Evolutionary conservation across 35 echinoderm and acorn worm genomes (phyloP).

Genomic region (Holothuria glaberrima): DNA sequence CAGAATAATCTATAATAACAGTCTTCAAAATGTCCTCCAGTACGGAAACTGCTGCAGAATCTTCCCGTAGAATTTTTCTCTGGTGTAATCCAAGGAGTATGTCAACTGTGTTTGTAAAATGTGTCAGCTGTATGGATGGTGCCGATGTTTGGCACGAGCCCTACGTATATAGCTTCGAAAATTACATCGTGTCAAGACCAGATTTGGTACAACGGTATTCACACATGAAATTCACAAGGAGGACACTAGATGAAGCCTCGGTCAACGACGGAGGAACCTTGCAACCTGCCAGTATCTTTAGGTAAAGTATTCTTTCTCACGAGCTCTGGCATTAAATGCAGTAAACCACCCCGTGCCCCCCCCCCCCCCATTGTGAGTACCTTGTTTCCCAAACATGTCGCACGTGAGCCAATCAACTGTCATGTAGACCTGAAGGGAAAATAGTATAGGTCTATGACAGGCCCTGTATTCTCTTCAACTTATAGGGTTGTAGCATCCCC

Average conservation of each 20-base stretch:
- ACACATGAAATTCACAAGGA: neutral
- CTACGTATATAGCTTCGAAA: neutral
- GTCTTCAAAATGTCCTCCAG: too few species aligned
- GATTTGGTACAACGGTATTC: neutral
- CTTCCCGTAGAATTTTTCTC: constrained; percentile 5
- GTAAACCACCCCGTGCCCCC: too few species aligned
- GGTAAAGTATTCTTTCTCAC: neutral
- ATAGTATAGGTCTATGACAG: too few species aligned
- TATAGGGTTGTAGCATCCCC: too few species aligned
- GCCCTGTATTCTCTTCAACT: too few species aligned
- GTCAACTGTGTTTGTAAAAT: constrained; percentile 57
- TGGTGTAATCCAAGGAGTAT: constrained; percentile 33
- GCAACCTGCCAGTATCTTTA: neutral
- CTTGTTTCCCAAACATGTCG: too few species aligned
- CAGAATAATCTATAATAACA: too few species aligned
- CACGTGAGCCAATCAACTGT: too few species aligned
- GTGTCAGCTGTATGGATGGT: constrained; percentile 47
- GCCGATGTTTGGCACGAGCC: constrained; percentile 50
- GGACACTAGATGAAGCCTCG: neutral
- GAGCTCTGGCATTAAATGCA: too few species aligned
- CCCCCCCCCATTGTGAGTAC: too few species aligned
- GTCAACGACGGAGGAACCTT: neutral
- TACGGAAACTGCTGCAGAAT: too few species aligned
- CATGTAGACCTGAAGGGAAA: too few species aligned
- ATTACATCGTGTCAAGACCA: neutral